Conservation (phyloP, 2,113 vertebrate species). For the Pipra filicauda region DNA sequence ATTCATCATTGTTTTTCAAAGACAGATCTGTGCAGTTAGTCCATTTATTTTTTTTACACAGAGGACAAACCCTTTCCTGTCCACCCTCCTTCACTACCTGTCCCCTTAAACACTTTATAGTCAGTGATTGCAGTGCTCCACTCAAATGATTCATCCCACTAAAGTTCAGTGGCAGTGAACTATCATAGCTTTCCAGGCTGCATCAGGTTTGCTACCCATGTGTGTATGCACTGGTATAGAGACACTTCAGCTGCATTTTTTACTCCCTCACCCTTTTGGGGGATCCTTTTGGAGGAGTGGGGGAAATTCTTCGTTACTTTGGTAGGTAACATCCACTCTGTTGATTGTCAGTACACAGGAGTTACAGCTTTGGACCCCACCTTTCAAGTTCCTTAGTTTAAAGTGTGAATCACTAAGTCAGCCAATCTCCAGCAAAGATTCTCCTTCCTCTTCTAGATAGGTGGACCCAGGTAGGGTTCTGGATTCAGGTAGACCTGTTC, state of each 20-base stretch:
- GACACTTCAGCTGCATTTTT: not conserved
- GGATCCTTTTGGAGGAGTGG: not conserved
- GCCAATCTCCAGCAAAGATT: not conserved
- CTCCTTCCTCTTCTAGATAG: not conserved
- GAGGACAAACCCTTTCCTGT: not conserved
- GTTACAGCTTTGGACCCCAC: not conserved
- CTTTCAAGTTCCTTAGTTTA: fast-evolving
- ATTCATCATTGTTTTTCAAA: not conserved
- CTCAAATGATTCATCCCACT: not conserved
- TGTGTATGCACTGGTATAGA: not conserved
- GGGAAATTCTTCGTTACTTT: not conserved
- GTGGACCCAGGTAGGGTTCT: not conserved
- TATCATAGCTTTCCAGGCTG: not conserved
- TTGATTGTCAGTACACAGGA: not conserved
- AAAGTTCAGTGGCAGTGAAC: not conserved
- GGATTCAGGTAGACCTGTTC: not conserved
- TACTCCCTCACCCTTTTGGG: not conserved
- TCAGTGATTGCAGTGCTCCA: fast-evolving
- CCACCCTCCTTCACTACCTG: not conserved
- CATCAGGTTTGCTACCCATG: not conserved
- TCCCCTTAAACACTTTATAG: not conserved
- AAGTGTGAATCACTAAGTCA: not conserved
- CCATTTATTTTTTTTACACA: not conserved
- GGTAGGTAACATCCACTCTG: fast-evolving
- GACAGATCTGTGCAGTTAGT: not conserved